Percentiles rank a stretch among this genome's conserved stretches.
These are phyloP conservation scores for Zosterops hypoxanthus DNA, from an alignment of 2,113 vertebrate genomes.

Conservation along the genomic window DNA sequence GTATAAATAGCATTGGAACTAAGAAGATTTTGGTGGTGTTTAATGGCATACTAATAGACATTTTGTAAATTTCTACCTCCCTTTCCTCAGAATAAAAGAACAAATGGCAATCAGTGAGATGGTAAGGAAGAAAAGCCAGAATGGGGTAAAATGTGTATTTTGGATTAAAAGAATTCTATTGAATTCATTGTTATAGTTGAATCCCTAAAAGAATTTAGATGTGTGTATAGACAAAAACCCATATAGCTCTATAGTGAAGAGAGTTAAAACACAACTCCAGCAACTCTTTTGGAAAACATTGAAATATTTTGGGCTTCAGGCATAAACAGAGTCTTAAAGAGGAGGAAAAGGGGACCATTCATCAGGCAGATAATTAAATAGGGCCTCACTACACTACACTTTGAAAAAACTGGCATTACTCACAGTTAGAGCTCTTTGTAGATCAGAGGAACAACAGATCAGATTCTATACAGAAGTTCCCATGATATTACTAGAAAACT, in stretches of 20 bases:
- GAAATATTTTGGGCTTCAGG: neutral
- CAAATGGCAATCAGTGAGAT: neutral
- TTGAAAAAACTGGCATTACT: neutral
- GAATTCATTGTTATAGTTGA: neutral
- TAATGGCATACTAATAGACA: neutral
- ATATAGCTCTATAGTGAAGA: neutral
- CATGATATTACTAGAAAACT: neutral
- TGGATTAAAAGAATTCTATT: neutral
- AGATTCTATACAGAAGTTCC: neutral
- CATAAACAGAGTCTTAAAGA: neutral
- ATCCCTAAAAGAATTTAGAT: neutral
- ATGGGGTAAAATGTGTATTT: neutral
- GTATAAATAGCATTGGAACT: neutral
- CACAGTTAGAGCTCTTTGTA: neutral
- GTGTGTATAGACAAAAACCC: neutral
- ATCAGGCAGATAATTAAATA: slow-evolving; percentile 4
- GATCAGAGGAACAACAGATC: neutral
- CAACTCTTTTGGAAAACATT: neutral
- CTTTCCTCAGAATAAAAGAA: neutral
- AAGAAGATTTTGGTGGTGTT: neutral
- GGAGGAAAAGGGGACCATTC: neutral
- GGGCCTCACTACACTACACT: neutral
- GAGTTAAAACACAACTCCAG: neutral
- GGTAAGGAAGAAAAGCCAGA: neutral
- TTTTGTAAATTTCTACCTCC: neutral